Percentiles rank a stretch among this genome's conserved stretches.
Conservation (phyloP, 2,888 invertebrate genomes). For the Ornithoptera alexandrae region DNA sequence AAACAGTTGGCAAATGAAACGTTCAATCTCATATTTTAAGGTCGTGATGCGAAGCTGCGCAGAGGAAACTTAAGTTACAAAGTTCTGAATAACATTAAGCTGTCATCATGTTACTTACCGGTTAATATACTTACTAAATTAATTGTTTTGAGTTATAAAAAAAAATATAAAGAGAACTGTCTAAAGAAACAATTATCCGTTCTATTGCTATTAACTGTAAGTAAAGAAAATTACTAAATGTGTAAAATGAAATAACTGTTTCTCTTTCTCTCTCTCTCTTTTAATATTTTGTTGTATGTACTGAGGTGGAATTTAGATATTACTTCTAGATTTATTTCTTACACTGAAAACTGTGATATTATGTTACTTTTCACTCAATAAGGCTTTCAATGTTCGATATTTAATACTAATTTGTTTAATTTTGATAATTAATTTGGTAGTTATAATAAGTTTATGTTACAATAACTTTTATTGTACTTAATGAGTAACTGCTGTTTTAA, state of each 20-base stretch:
- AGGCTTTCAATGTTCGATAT: constrained; percentile 16
- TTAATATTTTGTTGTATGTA: neutral
- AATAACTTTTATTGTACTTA: constrained; percentile 53
- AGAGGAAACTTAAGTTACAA: neutral
- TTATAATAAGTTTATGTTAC: constrained; percentile 3
- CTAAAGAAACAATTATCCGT: neutral
- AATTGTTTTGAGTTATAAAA: neutral
- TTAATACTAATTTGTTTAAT: neutral
- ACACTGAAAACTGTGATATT: constrained; percentile 27
- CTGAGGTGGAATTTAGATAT: neutral
- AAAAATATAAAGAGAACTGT: neutral
- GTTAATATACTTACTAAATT: neutral
- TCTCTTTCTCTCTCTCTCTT: neutral
- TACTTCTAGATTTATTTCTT: neutral
- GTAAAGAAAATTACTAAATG: neutral
- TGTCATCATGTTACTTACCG: too few species aligned
- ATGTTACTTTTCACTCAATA: constrained; percentile 13
- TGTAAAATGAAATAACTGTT: neutral
- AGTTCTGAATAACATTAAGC: too few species aligned
- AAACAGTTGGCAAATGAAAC: neutral
- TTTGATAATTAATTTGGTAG: neutral
- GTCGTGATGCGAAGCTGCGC: neutral
- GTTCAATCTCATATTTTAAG: neutral
- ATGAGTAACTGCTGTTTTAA: constrained; percentile 63
- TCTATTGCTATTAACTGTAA: neutral